phyloP scores from a whole-genome alignment of 2,888 invertebrate genomes.

The Hemistola chrysoprasaria region DNA sequence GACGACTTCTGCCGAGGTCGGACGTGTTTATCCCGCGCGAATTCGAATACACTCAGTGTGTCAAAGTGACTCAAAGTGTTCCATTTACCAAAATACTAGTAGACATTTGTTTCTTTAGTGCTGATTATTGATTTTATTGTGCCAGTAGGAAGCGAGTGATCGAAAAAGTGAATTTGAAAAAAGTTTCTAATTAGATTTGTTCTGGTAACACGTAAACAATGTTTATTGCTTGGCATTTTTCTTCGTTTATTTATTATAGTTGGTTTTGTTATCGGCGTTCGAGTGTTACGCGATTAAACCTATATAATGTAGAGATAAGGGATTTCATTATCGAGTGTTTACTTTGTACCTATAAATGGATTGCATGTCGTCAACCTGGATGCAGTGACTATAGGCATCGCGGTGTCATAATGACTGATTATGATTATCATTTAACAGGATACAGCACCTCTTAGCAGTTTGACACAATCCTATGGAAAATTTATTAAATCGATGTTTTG shows the following conservation, averaged over 20 bases:
- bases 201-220: slow-evolving; percentile 40
- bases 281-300: slow-evolving; percentile 22
- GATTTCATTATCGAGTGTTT: slow-evolving; percentile 13
- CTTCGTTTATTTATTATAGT: slow-evolving; percentile 4
- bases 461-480: too few species aligned
- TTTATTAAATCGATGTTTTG: too few species aligned
- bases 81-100: slow-evolving; percentile 6
- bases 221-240: slow-evolving; percentile 11
- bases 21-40: slow-evolving; percentile 42
- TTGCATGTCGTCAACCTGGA: slow-evolving; percentile 2
- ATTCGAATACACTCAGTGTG: slow-evolving; percentile 16
- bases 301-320: slow-evolving; percentile 20
- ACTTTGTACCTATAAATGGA: slow-evolving; percentile 1
- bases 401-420: too few species aligned
- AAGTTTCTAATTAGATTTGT: too few species aligned
- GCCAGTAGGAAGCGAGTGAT: slow-evolving; percentile 19
- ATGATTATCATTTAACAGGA: too few species aligned
- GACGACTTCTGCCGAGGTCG: slow-evolving; percentile 47
- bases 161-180: too few species aligned
- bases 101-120: slow-evolving; percentile 7
- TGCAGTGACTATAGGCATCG: too few species aligned
- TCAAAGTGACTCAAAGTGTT: slow-evolving; percentile 12
- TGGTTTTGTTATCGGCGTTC: slow-evolving; percentile 19
- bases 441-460: too few species aligned
- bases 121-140: slow-evolving; percentile 11